A percentile compares a stretch with the other conserved stretches of the same genome.
Conservation (phyloP, 2,113 vertebrate species). For the Chauna torquata region DNA sequence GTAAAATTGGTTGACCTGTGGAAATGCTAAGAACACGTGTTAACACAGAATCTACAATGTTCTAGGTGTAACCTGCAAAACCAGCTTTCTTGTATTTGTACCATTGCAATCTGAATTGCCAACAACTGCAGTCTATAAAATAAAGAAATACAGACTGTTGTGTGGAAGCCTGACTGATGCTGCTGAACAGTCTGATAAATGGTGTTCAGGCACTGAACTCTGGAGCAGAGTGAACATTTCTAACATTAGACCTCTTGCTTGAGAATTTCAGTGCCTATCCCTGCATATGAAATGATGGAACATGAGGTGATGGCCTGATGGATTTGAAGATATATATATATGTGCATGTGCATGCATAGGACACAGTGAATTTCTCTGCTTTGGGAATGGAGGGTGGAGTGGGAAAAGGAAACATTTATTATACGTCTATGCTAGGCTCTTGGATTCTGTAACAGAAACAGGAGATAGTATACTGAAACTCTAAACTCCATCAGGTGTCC, state of each 20-base stretch:
- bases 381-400: neutral
- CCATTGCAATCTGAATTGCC: neutral
- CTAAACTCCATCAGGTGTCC: neutral
- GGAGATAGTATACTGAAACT: neutral
- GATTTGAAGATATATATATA: neutral
- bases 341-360: neutral
- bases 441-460: neutral
- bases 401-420: neutral
- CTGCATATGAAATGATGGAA: neutral
- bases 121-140: neutral
- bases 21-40: neutral
- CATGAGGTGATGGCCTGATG: neutral
- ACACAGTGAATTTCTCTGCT: neutral
- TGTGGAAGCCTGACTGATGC: neutral
- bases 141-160: neutral
- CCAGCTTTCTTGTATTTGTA: neutral
- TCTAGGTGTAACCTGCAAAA: neutral
- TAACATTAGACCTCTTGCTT: neutral
- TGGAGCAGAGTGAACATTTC: neutral
- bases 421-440: neutral
- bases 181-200: neutral
- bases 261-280: neutral
- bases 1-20: neutral
- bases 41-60: neutral
- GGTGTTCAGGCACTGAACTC: rapidly evolving